phyloP scores from a whole-genome alignment of 1,140 invertebrate species.

The Condylostylus longicornis region DNA sequence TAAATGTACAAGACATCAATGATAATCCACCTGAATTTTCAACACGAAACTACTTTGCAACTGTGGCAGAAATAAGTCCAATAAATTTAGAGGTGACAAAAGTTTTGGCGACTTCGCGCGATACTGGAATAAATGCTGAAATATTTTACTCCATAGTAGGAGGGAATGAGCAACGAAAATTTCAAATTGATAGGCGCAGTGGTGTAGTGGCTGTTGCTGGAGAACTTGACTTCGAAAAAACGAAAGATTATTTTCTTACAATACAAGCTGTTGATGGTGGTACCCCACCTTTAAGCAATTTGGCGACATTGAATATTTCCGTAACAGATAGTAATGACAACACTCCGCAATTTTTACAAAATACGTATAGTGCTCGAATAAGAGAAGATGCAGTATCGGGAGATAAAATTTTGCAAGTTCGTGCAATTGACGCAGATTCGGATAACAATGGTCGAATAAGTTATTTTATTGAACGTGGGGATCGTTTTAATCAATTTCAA shows the following conservation, averaged over 20 bases:
- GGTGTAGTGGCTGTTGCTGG: slow-evolving; percentile 64
- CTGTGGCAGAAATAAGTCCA: slow-evolving; percentile 56
- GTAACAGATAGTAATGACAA: slow-evolving; percentile 84
- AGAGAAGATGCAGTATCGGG: slow-evolving; percentile 60
- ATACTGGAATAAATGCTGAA: slow-evolving; percentile 84
- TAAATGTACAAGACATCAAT: slow-evolving; percentile 70
- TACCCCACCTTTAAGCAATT: slow-evolving; percentile 66
- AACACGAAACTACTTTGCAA: slow-evolving; percentile 55
- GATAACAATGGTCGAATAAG: slow-evolving; percentile 59
- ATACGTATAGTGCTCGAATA: slow-evolving; percentile 61
- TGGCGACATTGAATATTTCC: slow-evolving; percentile 75
- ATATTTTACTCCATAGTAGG: slow-evolving; percentile 79
- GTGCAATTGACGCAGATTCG: slow-evolving; percentile 67
- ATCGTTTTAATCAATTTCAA: slow-evolving; percentile 58
- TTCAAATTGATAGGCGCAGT: slow-evolving; percentile 53
- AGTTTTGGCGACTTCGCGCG: slow-evolving; percentile 79
- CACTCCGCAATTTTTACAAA: slow-evolving; percentile 64
- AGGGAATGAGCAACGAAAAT: slow-evolving; percentile 77
- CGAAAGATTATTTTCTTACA: slow-evolving; percentile 73
- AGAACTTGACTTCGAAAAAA: slow-evolving; percentile 69
- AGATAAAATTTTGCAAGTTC: slow-evolving; percentile 53
- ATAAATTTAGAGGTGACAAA: slow-evolving; percentile 61
- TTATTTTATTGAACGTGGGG: slow-evolving; percentile 67
- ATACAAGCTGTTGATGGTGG: slow-evolving; percentile 81
- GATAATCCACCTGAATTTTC: slow-evolving; percentile 89